Evolutionary conservation across 2,797 vertebrate species (phyloP).

Genomic region (Luscinia luscinia): DNA sequence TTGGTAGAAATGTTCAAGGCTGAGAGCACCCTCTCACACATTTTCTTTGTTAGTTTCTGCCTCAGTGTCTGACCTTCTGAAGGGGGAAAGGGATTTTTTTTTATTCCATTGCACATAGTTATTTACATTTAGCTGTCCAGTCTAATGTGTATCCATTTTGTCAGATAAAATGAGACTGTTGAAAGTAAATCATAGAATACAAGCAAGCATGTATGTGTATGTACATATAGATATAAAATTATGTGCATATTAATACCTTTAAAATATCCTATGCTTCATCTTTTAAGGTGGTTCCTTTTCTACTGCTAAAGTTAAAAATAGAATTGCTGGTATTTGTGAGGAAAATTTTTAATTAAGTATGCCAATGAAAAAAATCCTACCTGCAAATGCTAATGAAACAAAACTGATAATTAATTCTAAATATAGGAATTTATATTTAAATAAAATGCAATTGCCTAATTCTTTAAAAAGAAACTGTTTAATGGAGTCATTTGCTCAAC

Average conservation of each 20-base stretch:
- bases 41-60: neutral
- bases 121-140: neutral
- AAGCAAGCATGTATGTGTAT: neutral
- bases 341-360: neutral
- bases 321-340: neutral
- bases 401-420: constrained; percentile 12
- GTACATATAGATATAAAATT: neutral
- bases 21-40: neutral
- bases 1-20: neutral
- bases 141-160: neutral
- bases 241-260: neutral
- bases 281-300: neutral
- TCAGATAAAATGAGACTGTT: neutral
- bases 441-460: neutral
- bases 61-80: neutral
- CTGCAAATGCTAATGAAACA: constrained; percentile 24
- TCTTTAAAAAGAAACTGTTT: neutral
- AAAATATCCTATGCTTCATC: neutral
- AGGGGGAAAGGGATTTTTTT: neutral
- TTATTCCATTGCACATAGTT: neutral
- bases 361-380: neutral
- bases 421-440: neutral
- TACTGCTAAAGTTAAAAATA: neutral
- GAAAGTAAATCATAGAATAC: neutral
- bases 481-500: neutral